Base-by-base conservation (phyloP, 2,797 vertebrate genomes). In the Poecilia gillii region DNA sequence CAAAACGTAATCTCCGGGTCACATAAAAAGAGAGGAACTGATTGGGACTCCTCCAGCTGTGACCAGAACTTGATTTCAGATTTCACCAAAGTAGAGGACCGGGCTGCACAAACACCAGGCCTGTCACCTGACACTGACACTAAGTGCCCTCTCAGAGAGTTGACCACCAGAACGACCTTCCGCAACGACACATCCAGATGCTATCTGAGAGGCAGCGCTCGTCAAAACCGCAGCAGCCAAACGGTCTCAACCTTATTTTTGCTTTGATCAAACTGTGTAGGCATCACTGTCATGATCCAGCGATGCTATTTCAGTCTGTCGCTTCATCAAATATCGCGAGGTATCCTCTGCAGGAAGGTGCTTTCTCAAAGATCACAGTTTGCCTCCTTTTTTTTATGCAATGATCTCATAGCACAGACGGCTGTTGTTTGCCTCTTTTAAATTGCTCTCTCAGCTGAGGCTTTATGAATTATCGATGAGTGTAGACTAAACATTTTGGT, bases 391-490 rank as follows among this genome's bases (percentile, higher is more conserved):
- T 51, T 46, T 84, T 85, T 81, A 74, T 59, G 78, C 79, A 46
- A 55, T 80, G 76, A 78, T 83, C 79, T 89, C 77, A 82, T 46
- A 81, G 90, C 41, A 80, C 82, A 62, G 46, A 59, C 0, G 73
- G 78, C 86, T 84, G 79, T 87, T 89, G 91, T 87, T 92, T 87
- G 41, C 41, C 25, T 78, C 82, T 31, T 81, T 88, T 82, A 88
- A 92, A 93, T 90, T 91, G 90, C 83, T 89, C 79, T 85, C 78
- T 80, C 79, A 16, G 68, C 68, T 14, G 9, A 71, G 64, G 76
- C 85, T 85, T 78, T 82, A 92, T 94, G 83, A 93, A 92, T 93
- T 93, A 94, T 93, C 88, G 81, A 92, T 94, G 87, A 89, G 72
- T 47, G 51, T 77, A 71, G 68, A 45, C 41, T 45, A 59, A 28